Evolutionary conservation across 1,140 invertebrate species (phyloP).

Genomic region (Gryon sp.): DNA sequence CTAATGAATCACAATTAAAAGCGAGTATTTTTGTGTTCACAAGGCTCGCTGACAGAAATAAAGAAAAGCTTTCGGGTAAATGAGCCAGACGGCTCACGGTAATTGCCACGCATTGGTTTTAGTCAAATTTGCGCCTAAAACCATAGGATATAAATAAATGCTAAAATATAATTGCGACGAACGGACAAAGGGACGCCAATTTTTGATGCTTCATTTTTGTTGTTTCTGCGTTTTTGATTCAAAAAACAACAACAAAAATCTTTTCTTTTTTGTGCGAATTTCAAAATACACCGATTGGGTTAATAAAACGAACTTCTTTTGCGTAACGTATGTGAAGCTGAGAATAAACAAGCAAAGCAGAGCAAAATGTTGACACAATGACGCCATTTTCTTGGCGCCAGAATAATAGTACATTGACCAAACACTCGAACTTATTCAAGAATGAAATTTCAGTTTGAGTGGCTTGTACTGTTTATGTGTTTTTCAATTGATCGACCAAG

Average conservation of each 20-base stretch:
- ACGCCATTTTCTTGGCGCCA: constrained; percentile 42
- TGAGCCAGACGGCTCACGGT: constrained; percentile 21
- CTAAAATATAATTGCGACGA: neutral
- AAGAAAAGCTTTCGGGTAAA: constrained; percentile 40
- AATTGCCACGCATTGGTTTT: constrained; percentile 37
- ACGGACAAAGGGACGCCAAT: neutral
- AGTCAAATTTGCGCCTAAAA: constrained; percentile 40
- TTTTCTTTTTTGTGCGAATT: constrained; percentile 9
- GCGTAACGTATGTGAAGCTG: constrained; percentile 30
- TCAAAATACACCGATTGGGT: constrained; percentile 41
- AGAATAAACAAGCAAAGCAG: constrained; percentile 39
- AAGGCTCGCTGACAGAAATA: constrained; percentile 52
- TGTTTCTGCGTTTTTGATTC: no score
- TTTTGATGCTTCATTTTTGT: constrained; percentile 2
- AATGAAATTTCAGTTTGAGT: neutral
- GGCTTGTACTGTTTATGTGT: no score
- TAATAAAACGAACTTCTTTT: no score
- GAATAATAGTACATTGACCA: constrained; percentile 49
- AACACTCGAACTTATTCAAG: constrained; percentile 23
- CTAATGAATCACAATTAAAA: constrained; percentile 57
- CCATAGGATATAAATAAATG: constrained; percentile 13
- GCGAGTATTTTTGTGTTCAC: constrained; percentile 34
- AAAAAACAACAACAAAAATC: no score
- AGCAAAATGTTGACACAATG: constrained; percentile 54
- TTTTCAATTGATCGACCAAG: no score